A percentile compares a stretch with the other conserved stretches of the same genome.
Conservation (phyloP, 2,888 invertebrate genomes). For the Tyria jacobaeae region DNA sequence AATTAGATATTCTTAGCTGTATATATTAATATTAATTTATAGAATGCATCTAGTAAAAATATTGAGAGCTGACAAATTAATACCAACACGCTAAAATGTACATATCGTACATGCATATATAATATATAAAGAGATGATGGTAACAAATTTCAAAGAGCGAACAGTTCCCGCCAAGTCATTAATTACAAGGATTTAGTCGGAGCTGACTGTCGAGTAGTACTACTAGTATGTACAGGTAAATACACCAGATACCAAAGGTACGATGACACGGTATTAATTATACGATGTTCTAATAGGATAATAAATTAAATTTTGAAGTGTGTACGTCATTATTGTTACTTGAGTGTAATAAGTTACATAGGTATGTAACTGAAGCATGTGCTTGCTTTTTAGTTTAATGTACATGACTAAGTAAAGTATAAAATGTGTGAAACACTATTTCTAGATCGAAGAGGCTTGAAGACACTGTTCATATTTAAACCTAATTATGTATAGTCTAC, state of each 20-base stretch:
- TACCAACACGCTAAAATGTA: neutral
- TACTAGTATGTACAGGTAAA: constrained; percentile 16
- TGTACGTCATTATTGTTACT: constrained; percentile 14
- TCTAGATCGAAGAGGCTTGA: no score
- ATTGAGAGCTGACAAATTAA: neutral
- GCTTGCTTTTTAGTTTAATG: neutral
- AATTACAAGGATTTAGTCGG: constrained; percentile 28
- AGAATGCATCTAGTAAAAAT: neutral
- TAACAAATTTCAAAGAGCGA: constrained; percentile 10
- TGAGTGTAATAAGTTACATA: neutral
- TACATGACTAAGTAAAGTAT: no score
- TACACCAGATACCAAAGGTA: constrained; percentile 17
- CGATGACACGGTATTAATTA: constrained; percentile 28
- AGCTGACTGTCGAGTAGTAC: constrained; percentile 14
- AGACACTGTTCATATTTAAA: no score
- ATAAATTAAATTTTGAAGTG: constrained; percentile 14
- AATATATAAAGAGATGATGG: neutral
- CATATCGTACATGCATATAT: no score
- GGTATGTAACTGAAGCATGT: neutral
- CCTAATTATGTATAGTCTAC: no score
- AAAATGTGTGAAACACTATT: no score
- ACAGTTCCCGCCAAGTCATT: constrained; percentile 24
- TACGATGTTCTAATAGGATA: constrained; percentile 12
- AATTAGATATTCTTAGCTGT: neutral
- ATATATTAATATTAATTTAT: no score